Evolutionary conservation across 2,888 invertebrate genomes (phyloP).

Genomic region (Mesopsocus fuscifrons): DNA sequence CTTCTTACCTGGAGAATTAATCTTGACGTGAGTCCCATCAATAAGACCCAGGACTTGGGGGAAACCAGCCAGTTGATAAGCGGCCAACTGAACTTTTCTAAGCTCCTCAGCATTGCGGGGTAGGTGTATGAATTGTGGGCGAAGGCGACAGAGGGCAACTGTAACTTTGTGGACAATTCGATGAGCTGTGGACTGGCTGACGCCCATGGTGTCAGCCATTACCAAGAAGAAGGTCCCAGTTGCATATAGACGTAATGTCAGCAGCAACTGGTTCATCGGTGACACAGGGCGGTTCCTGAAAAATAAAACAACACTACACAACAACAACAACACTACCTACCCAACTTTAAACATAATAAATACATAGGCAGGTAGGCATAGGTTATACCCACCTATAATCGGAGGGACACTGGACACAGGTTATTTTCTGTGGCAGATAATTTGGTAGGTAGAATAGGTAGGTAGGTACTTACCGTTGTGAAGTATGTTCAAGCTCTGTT

Average conservation of each 20-base stretch:
- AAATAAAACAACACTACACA: too few relatives aligned
- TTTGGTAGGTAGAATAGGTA: too few relatives aligned
- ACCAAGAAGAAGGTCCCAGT: conserved; percentile 3
- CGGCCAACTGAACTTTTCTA: not conserved
- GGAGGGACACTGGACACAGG: too few relatives aligned
- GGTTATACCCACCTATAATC: too few relatives aligned
- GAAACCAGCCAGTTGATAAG: conserved; percentile 7
- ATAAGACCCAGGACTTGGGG: conserved; percentile 11
- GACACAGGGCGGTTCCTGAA: not conserved
- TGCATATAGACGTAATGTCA: conserved; percentile 11
- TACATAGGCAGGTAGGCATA: too few relatives aligned
- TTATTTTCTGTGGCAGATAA: too few relatives aligned
- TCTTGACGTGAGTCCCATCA: conserved; percentile 11
- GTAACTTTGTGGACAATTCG: conserved; percentile 5
- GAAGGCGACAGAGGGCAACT: conserved; percentile 2
- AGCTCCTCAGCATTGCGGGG: conserved; percentile 9
- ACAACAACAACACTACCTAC: too few relatives aligned
- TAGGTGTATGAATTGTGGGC: not conserved
- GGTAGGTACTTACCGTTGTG: not conserved
- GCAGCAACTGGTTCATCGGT: conserved; percentile 5
- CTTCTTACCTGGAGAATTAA: conserved; percentile 11
- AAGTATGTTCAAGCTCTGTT: not conserved
- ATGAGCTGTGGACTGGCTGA: conserved; percentile 9
- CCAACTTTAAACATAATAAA: too few relatives aligned
- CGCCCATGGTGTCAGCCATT: conserved; percentile 9